These are phyloP conservation scores for Tympanuchus pallidicinctus DNA, from an alignment of 2,113 vertebrate species.

Conservation along the genomic window DNA sequence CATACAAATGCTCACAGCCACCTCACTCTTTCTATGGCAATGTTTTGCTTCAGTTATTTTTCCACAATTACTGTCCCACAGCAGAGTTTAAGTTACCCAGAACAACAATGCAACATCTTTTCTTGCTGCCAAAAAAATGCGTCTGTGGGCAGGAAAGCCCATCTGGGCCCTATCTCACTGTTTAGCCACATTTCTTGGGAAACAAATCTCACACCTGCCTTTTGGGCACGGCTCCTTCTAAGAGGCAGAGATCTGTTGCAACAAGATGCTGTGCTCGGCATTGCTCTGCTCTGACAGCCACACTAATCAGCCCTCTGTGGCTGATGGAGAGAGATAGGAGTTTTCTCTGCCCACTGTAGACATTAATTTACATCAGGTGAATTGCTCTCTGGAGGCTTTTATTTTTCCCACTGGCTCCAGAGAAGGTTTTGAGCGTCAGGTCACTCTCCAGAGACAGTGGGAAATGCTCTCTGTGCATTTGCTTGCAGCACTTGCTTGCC, in stretches of 20 bases:
- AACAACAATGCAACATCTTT: not conserved
- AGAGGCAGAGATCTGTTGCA: not conserved
- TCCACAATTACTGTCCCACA: not conserved
- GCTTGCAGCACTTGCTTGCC: not conserved
- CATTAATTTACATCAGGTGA: not conserved
- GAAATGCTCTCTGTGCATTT: not conserved
- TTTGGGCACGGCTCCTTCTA: not conserved
- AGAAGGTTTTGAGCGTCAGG: not conserved
- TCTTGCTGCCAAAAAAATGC: not conserved
- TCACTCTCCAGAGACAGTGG: not conserved
- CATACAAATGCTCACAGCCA: not conserved
- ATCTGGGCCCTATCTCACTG: accelerated
- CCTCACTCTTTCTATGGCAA: not conserved
- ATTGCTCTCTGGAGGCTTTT: not conserved
- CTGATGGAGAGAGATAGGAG: accelerated
- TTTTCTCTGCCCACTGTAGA: not conserved
- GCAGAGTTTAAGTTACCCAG: not conserved
- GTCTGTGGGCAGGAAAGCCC: too few relatives aligned
- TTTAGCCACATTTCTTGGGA: not conserved
- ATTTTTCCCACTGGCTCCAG: not conserved
- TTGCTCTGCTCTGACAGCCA: not conserved
- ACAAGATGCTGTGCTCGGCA: not conserved
- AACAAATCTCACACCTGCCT: not conserved
- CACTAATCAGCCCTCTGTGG: not conserved
- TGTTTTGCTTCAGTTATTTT: not conserved